Evolutionary conservation across 1,140 invertebrate species (phyloP).

Genomic region (Drosophila micromelanica): DNA sequence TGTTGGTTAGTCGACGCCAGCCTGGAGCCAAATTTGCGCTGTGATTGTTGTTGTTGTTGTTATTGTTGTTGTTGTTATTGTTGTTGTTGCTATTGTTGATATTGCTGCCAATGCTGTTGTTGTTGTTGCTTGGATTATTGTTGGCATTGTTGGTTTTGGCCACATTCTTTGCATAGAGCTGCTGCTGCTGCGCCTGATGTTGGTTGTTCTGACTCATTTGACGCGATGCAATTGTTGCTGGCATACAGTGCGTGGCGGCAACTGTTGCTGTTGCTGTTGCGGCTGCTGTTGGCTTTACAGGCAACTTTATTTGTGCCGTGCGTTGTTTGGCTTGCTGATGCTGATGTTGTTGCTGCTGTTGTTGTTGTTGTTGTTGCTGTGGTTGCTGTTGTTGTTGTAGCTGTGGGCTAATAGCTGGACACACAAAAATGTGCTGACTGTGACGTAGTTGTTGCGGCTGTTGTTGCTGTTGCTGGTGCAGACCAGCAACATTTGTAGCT

Average conservation of each 20-base stretch:
- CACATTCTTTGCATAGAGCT: constrained; percentile 66
- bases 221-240: constrained; percentile 68
- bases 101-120: constrained; percentile 20
- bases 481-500: constrained; percentile 29
- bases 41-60: constrained; percentile 43
- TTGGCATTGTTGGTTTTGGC: constrained; percentile 54
- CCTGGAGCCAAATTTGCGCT: constrained; percentile 83
- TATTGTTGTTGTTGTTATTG: constrained; percentile 35
- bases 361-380: constrained; percentile 41
- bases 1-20: constrained; percentile 78
- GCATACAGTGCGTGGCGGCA: constrained; percentile 62
- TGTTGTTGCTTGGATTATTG: constrained; percentile 10
- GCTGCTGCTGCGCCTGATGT: constrained; percentile 33
- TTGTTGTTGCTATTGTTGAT: constrained; percentile 20
- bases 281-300: constrained; percentile 51
- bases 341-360: constrained; percentile 51
- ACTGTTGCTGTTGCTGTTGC: constrained; percentile 52
- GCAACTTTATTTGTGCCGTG: constrained; percentile 66
- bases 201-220: constrained; percentile 73
- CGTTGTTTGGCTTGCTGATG: constrained; percentile 58
- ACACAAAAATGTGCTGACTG: constrained; percentile 66
- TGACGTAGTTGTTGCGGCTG: constrained; percentile 51
- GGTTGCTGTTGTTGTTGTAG: constrained; percentile 57
- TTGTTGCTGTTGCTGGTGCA: constrained; percentile 60
- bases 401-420: constrained; percentile 57